phyloP scores from a whole-genome alignment of 2,888 invertebrate genomes.

The Scotopteryx bipunctaria region DNA sequence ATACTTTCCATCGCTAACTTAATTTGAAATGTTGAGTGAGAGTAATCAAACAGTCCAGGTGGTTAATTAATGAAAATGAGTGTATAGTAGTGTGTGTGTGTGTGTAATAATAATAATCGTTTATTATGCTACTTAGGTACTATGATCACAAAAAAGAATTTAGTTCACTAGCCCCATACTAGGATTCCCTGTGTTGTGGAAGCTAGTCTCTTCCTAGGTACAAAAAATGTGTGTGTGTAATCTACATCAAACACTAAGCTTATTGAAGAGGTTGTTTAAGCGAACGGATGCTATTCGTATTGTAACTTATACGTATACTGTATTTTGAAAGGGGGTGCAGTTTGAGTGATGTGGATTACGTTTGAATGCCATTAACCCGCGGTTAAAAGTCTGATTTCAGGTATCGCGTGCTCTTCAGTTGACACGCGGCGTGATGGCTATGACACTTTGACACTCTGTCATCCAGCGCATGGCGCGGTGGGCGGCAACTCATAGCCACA shows the following conservation, averaged over 20 bases:
- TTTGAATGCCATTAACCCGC: conserved; percentile 35
- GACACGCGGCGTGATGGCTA: neutral
- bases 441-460: neutral
- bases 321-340: neutral
- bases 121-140: too few species aligned
- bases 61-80: conserved; percentile 9
- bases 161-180: too few species aligned
- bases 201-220: too few species aligned
- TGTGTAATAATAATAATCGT: too few species aligned
- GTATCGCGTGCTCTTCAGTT: conserved; percentile 41
- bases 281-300: neutral
- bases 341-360: neutral
- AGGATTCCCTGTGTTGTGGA: too few species aligned
- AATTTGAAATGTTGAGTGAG: neutral
- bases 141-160: too few species aligned
- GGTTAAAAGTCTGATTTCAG: conserved; percentile 40
- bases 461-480: neutral
- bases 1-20: neutral
- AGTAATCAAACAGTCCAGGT: conserved; percentile 10
- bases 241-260: neutral
- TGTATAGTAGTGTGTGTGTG: neutral
- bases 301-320: neutral
- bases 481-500: neutral
- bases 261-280: neutral
- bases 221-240: conserved; percentile 15